phyloP scores from a whole-genome alignment of 2,113 vertebrate species.

The Steatornis caripensis region DNA sequence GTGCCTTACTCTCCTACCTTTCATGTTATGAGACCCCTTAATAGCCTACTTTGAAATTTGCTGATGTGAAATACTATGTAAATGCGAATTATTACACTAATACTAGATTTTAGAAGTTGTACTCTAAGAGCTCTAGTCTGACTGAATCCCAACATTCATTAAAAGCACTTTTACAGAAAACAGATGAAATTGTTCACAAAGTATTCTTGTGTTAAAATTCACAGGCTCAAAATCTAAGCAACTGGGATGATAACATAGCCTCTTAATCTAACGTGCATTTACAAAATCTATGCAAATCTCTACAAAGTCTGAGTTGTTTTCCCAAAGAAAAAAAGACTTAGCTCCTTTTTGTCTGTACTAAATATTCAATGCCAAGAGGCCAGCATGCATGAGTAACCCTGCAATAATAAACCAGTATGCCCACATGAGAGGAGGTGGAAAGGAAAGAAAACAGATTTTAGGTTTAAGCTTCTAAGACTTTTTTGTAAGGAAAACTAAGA shows the following conservation, averaged over 20 bases:
- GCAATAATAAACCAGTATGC: not conserved
- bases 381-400: not conserved
- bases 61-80: not conserved
- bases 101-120: not conserved
- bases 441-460: not conserved
- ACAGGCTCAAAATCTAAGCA: not conserved
- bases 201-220: not conserved
- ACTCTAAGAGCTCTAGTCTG: not conserved
- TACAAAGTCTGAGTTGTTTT: not conserved
- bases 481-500: not conserved
- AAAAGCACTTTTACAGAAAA: not conserved
- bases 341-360: not conserved
- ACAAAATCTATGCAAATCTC: constrained; percentile 20
- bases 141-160: not conserved
- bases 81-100: not conserved
- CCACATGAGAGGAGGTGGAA: not conserved
- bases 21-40: not conserved
- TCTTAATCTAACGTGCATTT: not conserved
- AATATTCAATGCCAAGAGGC: not conserved
- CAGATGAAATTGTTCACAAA: not conserved
- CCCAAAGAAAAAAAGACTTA: not conserved
- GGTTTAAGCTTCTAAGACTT: not conserved
- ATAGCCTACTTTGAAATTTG: not conserved
- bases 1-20: not conserved
- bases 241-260: not conserved